These are phyloP conservation scores for Exephanes ischioxanthus DNA, from an alignment of 2,888 invertebrate species.

Conservation along the genomic window DNA sequence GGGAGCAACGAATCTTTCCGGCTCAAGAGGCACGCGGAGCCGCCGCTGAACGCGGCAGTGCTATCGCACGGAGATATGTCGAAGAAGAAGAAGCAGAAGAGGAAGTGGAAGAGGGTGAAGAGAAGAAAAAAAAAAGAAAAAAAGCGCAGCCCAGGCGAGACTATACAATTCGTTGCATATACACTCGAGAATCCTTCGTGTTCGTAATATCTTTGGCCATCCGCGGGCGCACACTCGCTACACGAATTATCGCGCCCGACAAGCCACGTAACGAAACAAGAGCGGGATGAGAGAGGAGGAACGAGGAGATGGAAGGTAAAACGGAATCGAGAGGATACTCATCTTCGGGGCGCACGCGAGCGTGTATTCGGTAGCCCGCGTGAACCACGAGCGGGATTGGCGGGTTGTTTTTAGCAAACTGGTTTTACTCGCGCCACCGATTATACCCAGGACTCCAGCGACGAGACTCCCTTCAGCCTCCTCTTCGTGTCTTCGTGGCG, in stretches of 20 bases:
- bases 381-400: slow-evolving; percentile 74
- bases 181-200: slow-evolving; percentile 29
- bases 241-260: slow-evolving; percentile 61
- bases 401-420: slow-evolving; percentile 83
- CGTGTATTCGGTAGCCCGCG: slow-evolving; percentile 80
- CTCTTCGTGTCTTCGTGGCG: slow-evolving; percentile 30
- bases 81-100: slow-evolving; percentile 29
- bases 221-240: slow-evolving; percentile 43
- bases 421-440: slow-evolving; percentile 79
- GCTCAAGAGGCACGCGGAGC: slow-evolving; percentile 44
- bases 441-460: slow-evolving; percentile 74
- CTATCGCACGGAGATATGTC: slow-evolving; percentile 12
- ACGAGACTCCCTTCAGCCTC: slow-evolving; percentile 31
- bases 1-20: slow-evolving; percentile 56
- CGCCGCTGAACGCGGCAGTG: slow-evolving; percentile 15
- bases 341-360: slow-evolving; percentile 66
- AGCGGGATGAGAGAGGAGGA: slow-evolving; percentile 48
- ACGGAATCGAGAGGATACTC: slow-evolving; percentile 46
- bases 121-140: slow-evolving; percentile 20
- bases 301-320: slow-evolving; percentile 18
- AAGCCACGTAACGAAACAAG: slow-evolving; percentile 56
- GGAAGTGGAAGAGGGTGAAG: slow-evolving; percentile 8
- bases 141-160: neutral
- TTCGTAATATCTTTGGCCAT: slow-evolving; percentile 29
- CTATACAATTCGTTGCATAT: slow-evolving; percentile 12